Base-by-base conservation (phyloP, 1,140 invertebrate genomes). In the Drosophila nannoptera region DNA sequence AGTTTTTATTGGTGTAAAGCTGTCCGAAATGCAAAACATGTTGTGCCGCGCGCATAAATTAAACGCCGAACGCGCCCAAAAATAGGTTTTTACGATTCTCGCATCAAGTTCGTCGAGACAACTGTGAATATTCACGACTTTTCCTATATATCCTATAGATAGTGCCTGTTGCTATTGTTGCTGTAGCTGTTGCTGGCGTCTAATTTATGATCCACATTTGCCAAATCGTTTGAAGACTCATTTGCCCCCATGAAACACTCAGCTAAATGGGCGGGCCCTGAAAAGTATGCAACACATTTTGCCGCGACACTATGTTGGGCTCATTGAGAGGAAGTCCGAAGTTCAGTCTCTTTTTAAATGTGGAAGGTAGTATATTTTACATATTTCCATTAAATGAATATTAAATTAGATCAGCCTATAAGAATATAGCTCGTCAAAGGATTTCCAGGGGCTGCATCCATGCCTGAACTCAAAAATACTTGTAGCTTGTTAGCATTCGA, bases 41-140 rank as follows among this genome's bases (percentile, higher is more conserved):
- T 84, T 83, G 72, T 83, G 78, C 73, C 76, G 73, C 69, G 75
- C 75, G 72, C 80, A 83, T 84, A 84, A 84, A 83, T 82, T 78
- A 50, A 45, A 75, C 43, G 22, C 22, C 22, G 59, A 63, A 82
- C 75, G 78, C 53, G 78, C 68, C 71, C 75, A 32, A 83, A 82
- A 82, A 82, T 82, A 82, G 75, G 80, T 83, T 82, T 78, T 82
- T 78, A 82, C 75, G 78, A 82, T 82, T 52, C 72, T 14, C 67
- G 53, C 62, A 45, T 49, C 77, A 49, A 71, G 61, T 46, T 46
- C 22, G 22, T 22, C 3, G 22, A 22, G 22, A 22, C 22, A 22
- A 22, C 22, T 22, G 31, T 53, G 54, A 64, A 58, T 65, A 52
- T 48, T 54, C 42, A 45, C 32, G 45, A 46, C 43, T 77, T 42